A percentile compares a stretch with the other conserved stretches of the same genome.
Conservation (phyloP, 53 echinoderm and acorn worm genomes). For the Patiria pectinifera region DNA sequence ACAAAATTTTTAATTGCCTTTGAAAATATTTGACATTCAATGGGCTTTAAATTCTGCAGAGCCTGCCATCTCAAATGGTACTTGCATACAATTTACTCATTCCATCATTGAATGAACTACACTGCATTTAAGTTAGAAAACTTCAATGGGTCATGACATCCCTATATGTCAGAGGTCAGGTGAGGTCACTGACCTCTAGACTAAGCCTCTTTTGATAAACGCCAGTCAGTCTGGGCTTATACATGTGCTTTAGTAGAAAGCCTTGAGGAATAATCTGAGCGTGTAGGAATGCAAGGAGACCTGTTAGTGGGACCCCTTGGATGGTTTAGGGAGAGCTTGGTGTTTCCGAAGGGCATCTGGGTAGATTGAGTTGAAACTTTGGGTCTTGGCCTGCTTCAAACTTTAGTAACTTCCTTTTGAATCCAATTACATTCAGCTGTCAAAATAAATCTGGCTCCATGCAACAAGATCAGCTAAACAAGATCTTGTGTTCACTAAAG, state of each 20-base stretch:
- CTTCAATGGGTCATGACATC: constrained; percentile 8
- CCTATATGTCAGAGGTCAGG: not conserved
- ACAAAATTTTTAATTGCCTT: no score
- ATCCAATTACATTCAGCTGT: no score
- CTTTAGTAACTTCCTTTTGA: no score
- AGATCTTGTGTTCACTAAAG: no score
- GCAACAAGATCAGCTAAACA: no score
- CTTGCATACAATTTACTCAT: not conserved
- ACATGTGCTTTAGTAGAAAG: not conserved
- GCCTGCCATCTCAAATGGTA: no score
- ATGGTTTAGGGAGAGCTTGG: not conserved
- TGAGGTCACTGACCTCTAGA: constrained; percentile 33
- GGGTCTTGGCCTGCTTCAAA: not conserved
- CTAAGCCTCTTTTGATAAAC: not conserved
- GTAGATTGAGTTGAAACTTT: not conserved
- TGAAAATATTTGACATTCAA: no score
- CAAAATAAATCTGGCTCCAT: no score
- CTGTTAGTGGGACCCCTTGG: constrained; percentile 40
- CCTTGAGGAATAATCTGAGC: constrained; percentile 16
- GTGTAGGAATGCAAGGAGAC: constrained; percentile 51
- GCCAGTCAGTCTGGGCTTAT: not conserved
- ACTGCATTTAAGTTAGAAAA: not conserved
- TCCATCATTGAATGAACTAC: not conserved
- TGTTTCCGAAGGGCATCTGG: no score
- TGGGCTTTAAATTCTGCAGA: no score